These are phyloP conservation scores for Microtus pennsylvanicus DNA, from an alignment of 2,113 vertebrate genomes.

Conservation along the genomic window DNA sequence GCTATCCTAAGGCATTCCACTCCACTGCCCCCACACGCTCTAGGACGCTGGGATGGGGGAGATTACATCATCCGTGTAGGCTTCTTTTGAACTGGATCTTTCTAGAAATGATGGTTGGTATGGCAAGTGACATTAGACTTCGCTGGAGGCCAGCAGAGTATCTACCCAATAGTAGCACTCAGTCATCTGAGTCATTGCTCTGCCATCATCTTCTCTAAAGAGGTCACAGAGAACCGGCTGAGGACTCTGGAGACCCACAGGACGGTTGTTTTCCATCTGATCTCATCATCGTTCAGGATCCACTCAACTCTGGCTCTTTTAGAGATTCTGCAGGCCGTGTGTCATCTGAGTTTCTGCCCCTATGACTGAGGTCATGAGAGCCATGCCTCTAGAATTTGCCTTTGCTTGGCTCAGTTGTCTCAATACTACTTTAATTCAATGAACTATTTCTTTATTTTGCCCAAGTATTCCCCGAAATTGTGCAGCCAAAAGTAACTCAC, in stretches of 20 bases:
- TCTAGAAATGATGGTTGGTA: not conserved
- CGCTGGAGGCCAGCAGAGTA: not conserved
- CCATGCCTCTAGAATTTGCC: not conserved
- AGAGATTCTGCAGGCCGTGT: not conserved
- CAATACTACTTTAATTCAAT: not conserved
- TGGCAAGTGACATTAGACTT: slow-evolving; percentile 23
- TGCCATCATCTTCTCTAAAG: not conserved
- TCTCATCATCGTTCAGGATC: not conserved
- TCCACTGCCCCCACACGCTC: not conserved
- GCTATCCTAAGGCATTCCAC: not conserved
- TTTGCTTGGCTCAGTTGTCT: not conserved
- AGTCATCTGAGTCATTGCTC: not conserved
- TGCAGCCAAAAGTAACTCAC: not conserved
- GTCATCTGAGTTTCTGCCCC: not conserved
- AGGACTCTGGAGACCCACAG: not conserved
- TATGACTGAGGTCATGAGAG: not conserved
- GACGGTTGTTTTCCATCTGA: not conserved
- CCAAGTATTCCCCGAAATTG: not conserved
- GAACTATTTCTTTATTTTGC: slow-evolving; percentile 1
- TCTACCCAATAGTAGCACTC: not conserved
- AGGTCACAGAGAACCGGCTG: not conserved
- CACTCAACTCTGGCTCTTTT: not conserved
- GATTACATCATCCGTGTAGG: not conserved
- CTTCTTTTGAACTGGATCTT: not conserved
- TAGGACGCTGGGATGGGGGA: not conserved